These are phyloP conservation scores for Eidolon helvum DNA, from an alignment of 2,113 vertebrate genomes.

Conservation along the genomic window DNA sequence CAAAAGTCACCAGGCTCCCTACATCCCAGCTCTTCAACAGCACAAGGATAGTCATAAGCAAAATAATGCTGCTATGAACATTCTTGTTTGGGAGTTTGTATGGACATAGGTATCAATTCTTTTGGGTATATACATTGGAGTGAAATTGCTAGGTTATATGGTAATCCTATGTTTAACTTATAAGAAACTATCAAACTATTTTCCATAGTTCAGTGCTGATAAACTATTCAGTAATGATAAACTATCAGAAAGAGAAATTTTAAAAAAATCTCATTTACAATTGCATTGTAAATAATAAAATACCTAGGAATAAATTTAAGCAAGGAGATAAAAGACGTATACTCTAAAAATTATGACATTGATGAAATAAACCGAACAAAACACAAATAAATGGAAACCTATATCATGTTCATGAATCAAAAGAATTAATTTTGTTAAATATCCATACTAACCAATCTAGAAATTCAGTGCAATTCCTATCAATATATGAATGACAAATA, in stretches of 20 bases:
- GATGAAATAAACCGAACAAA: background rate
- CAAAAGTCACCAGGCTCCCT: background rate
- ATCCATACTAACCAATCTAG: too few species aligned
- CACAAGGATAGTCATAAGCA: background rate
- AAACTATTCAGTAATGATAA: too few species aligned
- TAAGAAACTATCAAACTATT: background rate
- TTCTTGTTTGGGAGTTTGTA: background rate
- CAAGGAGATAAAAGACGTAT: background rate
- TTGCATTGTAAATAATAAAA: background rate
- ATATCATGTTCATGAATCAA: background rate
- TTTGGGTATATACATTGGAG: background rate
- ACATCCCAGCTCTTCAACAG: background rate
- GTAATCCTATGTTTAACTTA: background rate
- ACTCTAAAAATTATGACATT: background rate
- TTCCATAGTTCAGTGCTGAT: background rate
- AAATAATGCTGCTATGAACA: background rate
- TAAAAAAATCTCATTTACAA: too few species aligned
- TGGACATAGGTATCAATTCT: background rate
- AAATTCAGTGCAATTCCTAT: too few species aligned
- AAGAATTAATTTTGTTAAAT: too few species aligned
- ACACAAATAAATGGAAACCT: background rate
- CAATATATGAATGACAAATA: too few species aligned
- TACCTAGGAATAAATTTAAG: background rate
- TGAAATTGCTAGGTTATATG: background rate
- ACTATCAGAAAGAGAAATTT: too few species aligned